Evolutionary conservation across 2,888 invertebrate genomes (phyloP), one percentile per base, ranked within the genome.

Genomic region (Eilema depressum): DNA sequence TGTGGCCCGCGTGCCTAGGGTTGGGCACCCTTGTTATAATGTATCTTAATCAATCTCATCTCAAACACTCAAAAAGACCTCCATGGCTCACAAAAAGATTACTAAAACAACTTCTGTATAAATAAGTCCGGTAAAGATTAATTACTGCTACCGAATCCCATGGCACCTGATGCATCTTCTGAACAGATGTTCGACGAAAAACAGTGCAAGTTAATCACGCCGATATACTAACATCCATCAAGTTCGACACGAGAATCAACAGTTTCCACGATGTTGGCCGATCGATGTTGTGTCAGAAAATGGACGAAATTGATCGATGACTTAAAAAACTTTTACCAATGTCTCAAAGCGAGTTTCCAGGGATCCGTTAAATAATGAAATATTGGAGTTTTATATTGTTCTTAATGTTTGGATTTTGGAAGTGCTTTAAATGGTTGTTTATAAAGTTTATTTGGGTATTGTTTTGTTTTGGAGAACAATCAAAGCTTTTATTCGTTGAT

Each of bases 231-330:
- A 69, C 69, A 80, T 82, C 82, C 77, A 77, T 82, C 79, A 78
- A 59, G 28, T 73, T 80, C 70, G 82, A 79, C 82, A 73, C 60
- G 68, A 68, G 62, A 63, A 75, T 68, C 75, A 79, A 72, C 71
- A 76, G 77, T 75, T 30, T 59, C 33, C 68, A 17, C 64, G 59
- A 63, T 78, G 74, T 74, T 77, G 65, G 62, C 75, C 63, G 64
- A 82, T 81, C 76, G 74, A 79, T 83, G 77, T 84, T 82, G 79
- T 78, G 74, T 69, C 68, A 26, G 74, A 77, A 73, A 83, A 79
- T 78, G 71, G 72, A 75, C 73, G 75, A 77, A 81, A 76, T 77
- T 84, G 84, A 84, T 82, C 76, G 84, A 84, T 81, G 79, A 68
- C 77, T 77, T 71, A n/a, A 74, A 68, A 66, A 78, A 74, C 68